phyloP scores from a whole-genome alignment of 2,113 vertebrate genomes.

The Tragelaphus strepsiceros region DNA sequence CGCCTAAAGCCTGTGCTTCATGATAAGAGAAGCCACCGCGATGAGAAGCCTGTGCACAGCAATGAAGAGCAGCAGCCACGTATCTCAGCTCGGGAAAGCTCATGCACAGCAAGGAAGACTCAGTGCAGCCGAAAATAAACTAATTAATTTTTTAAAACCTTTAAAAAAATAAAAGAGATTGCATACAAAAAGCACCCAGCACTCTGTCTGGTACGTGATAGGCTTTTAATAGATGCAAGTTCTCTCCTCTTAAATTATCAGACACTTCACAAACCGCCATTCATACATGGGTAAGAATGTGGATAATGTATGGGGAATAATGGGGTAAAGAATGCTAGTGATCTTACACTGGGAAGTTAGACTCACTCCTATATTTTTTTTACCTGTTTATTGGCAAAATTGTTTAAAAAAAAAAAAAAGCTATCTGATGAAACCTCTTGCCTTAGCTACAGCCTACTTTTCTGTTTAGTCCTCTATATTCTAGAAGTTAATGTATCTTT shows the following conservation, averaged over 20 bases:
- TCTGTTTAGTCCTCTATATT: background rate
- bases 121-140: background rate
- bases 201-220: background rate
- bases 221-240: background rate
- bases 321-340: background rate
- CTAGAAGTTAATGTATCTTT: background rate
- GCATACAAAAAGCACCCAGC: background rate
- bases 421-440: background rate
- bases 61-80: accelerated
- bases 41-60: background rate
- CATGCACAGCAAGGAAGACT: background rate
- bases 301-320: background rate
- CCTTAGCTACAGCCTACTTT: background rate
- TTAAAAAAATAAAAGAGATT: background rate
- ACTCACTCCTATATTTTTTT: background rate
- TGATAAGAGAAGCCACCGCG: background rate
- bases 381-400: background rate
- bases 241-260: background rate
- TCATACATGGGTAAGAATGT: background rate
- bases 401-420: background rate
- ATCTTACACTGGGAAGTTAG: background rate
- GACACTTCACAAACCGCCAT: background rate
- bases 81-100: background rate
- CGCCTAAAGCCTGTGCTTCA: background rate
- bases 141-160: background rate